Percentiles rank a stretch among this genome's conserved stretches.
These are phyloP conservation scores for Rhagophthalmus giganteus DNA, from an alignment of 2,888 invertebrate genomes.

Conservation along the genomic window DNA sequence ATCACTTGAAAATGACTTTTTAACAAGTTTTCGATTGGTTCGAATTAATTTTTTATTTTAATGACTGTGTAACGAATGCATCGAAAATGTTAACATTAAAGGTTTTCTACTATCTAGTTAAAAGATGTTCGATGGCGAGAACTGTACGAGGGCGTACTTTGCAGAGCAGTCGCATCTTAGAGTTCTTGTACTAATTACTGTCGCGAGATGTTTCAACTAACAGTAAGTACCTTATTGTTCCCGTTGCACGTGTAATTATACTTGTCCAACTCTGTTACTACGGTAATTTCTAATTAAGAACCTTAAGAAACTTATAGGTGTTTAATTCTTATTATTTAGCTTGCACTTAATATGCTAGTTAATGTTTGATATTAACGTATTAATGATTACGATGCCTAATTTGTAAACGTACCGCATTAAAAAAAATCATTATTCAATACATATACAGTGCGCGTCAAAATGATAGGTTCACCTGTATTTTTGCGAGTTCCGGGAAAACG, in stretches of 20 bases:
- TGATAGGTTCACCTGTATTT: no score
- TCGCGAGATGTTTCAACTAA: slow-evolving; percentile 38
- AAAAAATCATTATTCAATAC: no score
- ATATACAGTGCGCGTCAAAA: no score
- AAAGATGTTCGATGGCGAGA: slow-evolving; percentile 11
- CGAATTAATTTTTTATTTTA: slow-evolving; percentile 1
- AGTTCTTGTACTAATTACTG: slow-evolving; percentile 38
- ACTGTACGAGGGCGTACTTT: slow-evolving; percentile 13
- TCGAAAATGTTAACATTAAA: no score
- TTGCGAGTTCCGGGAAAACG: neutral
- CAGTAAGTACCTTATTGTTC: slow-evolving; percentile 38
- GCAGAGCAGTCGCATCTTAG: slow-evolving; percentile 14
- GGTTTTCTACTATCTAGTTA: slow-evolving; percentile 4
- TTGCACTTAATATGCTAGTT: slow-evolving; percentile 7
- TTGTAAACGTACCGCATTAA: no score
- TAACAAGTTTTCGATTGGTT: slow-evolving; percentile 4
- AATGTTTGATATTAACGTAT: no score
- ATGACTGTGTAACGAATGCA: no score
- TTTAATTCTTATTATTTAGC: no score
- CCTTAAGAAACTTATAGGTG: slow-evolving; percentile 35
- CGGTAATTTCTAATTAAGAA: slow-evolving; percentile 47
- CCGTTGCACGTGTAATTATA: slow-evolving; percentile 40
- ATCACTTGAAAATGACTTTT: slow-evolving; percentile 6
- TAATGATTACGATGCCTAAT: no score
- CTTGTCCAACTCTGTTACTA: slow-evolving; percentile 41